These are phyloP conservation scores for Sebastes elongatus DNA, from an alignment of 2,797 vertebrate genomes.

Conservation along the genomic window DNA sequence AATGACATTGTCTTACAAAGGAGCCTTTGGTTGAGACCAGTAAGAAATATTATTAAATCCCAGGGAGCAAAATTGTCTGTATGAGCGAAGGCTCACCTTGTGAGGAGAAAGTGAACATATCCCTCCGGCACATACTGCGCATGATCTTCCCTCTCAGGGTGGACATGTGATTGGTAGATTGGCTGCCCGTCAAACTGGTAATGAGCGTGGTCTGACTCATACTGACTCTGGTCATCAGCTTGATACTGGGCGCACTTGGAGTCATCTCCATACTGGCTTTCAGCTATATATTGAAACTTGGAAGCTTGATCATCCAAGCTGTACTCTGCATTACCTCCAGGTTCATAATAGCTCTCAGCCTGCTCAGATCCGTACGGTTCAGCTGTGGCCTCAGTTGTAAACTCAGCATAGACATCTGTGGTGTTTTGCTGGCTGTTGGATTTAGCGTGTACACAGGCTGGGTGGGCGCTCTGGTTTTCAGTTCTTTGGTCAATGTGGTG, in stretches of 20 bases:
- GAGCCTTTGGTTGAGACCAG: neutral
- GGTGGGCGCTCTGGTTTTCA: constrained; percentile 52
- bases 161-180: constrained; percentile 41
- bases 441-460: constrained; percentile 41
- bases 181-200: constrained; percentile 43
- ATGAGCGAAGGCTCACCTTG: constrained; percentile 59
- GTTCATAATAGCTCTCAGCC: constrained; percentile 37
- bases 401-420: constrained; percentile 69
- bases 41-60: neutral
- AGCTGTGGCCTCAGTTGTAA: constrained; percentile 46
- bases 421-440: constrained; percentile 17
- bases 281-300: constrained; percentile 23
- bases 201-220: constrained; percentile 29
- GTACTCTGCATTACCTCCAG: constrained; percentile 12
- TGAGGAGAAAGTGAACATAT: constrained; percentile 62
- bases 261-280: constrained; percentile 25
- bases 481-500: constrained; percentile 79
- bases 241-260: constrained; percentile 35
- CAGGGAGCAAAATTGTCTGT: neutral
- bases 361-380: constrained; percentile 27
- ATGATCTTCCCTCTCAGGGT: constrained; percentile 57
- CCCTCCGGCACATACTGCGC: constrained; percentile 62
- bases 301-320: constrained; percentile 18
- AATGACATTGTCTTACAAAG: neutral
- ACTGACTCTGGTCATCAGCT: constrained; percentile 23